phyloP scores from a whole-genome alignment of 2,888 invertebrate species.

The Hydraecia micacea region DNA sequence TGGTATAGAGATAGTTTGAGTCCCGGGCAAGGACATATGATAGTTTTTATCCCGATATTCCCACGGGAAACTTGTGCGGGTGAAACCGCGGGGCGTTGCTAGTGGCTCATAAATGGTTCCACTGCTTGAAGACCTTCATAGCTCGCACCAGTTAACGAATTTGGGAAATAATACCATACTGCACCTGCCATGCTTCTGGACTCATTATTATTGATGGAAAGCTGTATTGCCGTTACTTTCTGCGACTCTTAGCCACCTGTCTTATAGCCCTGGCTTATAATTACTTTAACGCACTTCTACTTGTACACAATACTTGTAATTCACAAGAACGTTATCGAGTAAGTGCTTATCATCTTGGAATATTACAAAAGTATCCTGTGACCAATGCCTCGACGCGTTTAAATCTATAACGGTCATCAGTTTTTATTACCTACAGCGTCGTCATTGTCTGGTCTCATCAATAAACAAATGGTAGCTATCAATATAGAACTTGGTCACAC shows the following conservation, averaged over 20 bases:
- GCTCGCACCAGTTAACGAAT: not conserved
- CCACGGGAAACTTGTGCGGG: no score
- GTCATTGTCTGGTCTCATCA: slow-evolving; percentile 53
- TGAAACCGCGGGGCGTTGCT: no score
- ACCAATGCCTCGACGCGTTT: slow-evolving; percentile 17
- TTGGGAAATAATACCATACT: not conserved
- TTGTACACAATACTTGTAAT: not conserved
- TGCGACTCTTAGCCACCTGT: not conserved
- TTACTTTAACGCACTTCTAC: not conserved
- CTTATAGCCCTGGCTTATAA: not conserved
- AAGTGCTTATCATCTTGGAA: slow-evolving; percentile 3
- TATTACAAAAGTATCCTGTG: slow-evolving; percentile 14
- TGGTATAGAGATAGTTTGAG: no score
- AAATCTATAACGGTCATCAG: slow-evolving; percentile 36
- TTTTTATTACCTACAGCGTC: slow-evolving; percentile 42
- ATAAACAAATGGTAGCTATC: slow-evolving; percentile 49
- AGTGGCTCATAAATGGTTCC: not conserved
- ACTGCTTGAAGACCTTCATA: not conserved
- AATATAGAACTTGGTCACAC: slow-evolving; percentile 20
- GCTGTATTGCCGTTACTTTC: slow-evolving; percentile 9
- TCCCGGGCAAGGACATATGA: no score
- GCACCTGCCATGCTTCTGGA: not conserved
- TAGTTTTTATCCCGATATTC: no score
- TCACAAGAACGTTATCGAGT: not conserved
- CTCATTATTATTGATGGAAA: slow-evolving; percentile 1